phyloP scores from a whole-genome alignment of 2,113 vertebrate species.

The Dipodomys spectabilis region DNA sequence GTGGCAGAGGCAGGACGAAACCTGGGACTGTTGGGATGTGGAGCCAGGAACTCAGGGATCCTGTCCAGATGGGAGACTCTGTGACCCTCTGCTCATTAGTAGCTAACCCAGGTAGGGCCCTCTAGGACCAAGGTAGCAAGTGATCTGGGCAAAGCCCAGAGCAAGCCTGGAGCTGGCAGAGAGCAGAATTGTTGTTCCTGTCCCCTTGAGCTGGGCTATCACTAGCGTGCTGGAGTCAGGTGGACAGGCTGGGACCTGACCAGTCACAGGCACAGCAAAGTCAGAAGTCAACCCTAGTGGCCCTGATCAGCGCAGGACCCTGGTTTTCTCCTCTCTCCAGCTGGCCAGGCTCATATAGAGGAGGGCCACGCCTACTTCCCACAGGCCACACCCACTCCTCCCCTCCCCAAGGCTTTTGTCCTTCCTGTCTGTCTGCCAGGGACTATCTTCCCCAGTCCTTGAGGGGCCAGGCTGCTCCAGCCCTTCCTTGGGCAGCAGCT shows the following conservation, averaged over 20 bases:
- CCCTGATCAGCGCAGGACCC: not conserved
- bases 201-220: not conserved
- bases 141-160: not conserved
- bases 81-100: not conserved
- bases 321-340: not conserved
- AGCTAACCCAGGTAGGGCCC: not conserved
- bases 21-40: not conserved
- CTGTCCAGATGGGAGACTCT: not conserved
- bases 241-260: not conserved
- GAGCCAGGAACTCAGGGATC: not conserved
- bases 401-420: not conserved
- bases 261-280: not conserved
- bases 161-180: not conserved
- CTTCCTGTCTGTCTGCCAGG: not conserved
- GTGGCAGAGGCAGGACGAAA: not conserved
- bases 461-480: too few species aligned
- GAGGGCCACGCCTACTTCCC: not conserved
- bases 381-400: not conserved
- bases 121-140: too few species aligned
- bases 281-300: accelerated
- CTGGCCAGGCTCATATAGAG: too few species aligned
- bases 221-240: not conserved
- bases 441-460: not conserved
- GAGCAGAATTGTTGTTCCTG: not conserved
- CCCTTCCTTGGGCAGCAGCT: not conserved